These are phyloP conservation scores for Melanotaenia nigrans DNA, from an alignment of 2,797 vertebrate species.

Conservation along the genomic window DNA sequence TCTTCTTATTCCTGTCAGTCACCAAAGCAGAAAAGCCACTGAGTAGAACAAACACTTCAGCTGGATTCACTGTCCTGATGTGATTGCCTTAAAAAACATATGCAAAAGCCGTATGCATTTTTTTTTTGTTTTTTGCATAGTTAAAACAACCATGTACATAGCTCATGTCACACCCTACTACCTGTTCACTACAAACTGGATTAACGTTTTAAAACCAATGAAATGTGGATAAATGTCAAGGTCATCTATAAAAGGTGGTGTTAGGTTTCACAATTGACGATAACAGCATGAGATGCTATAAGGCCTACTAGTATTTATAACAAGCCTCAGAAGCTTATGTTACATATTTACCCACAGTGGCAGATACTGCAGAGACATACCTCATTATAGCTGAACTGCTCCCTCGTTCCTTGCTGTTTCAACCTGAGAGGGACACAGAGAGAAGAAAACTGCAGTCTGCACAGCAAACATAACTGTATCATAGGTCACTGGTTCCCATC, in stretches of 20 bases:
- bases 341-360: conserved; percentile 51
- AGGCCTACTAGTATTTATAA: conserved; percentile 60
- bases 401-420: conserved; percentile 86
- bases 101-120: background rate
- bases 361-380: conserved; percentile 63
- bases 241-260: conserved; percentile 60
- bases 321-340: conserved; percentile 39
- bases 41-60: conserved; percentile 18
- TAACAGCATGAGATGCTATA: conserved; percentile 48
- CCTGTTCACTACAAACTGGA: conserved; percentile 23
- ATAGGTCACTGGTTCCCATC: background rate
- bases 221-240: conserved; percentile 51
- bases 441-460: conserved; percentile 38
- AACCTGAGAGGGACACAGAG: conserved; percentile 72
- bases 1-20: background rate
- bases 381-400: conserved; percentile 90
- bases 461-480: background rate
- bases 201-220: conserved; percentile 27
- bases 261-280: conserved; percentile 57
- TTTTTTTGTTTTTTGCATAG: conserved; percentile 2
- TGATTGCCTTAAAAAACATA: conserved; percentile 13
- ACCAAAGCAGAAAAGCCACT: conserved; percentile 20
- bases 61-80: conserved; percentile 18
- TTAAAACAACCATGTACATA: background rate
- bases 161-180: conserved; percentile 24